A percentile compares a stretch with the other conserved stretches of the same genome.
phyloP scores from a whole-genome alignment of 2,113 vertebrate genomes.

The Oncorhynchus keta region DNA sequence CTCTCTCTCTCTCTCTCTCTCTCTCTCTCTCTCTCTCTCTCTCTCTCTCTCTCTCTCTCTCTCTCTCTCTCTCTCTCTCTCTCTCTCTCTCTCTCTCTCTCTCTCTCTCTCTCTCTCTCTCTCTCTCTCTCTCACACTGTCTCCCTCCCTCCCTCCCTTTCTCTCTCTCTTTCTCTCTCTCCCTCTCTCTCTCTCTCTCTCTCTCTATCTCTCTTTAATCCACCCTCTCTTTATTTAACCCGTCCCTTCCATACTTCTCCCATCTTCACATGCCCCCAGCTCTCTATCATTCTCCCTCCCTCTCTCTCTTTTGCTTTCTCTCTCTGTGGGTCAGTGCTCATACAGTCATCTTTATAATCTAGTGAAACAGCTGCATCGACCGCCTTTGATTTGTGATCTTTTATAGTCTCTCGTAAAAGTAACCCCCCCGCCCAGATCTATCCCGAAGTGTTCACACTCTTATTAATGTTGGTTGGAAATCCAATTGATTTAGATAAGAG shows the following conservation, averaged over 20 bases:
- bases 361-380: conserved; percentile 46
- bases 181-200: background rate
- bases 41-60: too few species aligned
- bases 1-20: background rate
- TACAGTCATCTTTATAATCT: conserved; percentile 42
- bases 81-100: background rate
- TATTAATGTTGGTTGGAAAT: conserved; percentile 48
- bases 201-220: background rate
- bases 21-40: too few species aligned
- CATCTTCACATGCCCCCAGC: too few species aligned
- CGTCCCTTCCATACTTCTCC: background rate
- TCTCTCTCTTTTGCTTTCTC: background rate
- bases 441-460: conserved; percentile 38
- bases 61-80: too few species aligned
- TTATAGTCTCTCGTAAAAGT: conserved; percentile 45
- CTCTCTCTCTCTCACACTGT: background rate
- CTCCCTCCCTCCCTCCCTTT: too few species aligned
- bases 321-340: conserved; percentile 19
- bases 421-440: conserved; percentile 20
- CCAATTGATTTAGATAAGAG: conserved; percentile 52
- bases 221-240: too few species aligned
- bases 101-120: background rate
- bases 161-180: too few species aligned
- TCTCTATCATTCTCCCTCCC: background rate
- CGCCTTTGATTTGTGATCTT: conserved; percentile 57